Evolutionary conservation across 1,140 invertebrate species (phyloP).

Genomic region (Drosophila albomicans): DNA sequence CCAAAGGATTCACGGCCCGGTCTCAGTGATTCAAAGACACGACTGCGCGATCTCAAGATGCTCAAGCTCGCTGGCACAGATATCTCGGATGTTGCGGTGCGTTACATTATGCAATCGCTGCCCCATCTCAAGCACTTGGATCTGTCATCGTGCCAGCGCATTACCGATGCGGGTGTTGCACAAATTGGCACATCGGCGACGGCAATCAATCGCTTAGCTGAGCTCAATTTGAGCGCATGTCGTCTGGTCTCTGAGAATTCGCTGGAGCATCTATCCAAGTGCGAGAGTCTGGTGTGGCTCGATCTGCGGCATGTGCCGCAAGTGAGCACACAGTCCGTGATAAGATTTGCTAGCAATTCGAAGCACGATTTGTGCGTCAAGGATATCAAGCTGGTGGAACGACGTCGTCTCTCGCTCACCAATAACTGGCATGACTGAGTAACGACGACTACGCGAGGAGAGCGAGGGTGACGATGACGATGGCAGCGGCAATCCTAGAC

Average conservation of each 20-base stretch:
- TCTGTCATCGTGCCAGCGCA: slow-evolving; percentile 93
- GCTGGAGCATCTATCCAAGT: slow-evolving; percentile 90
- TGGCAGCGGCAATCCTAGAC: slow-evolving; percentile 5
- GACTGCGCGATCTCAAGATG: slow-evolving; percentile 91
- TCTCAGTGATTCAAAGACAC: slow-evolving; percentile 91
- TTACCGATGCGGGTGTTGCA: slow-evolving; percentile 95
- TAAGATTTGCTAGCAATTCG: slow-evolving; percentile 92
- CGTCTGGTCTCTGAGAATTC: slow-evolving; percentile 92
- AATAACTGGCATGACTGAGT: slow-evolving; percentile 49
- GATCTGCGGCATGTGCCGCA: slow-evolving; percentile 92
- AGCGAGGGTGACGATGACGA: not conserved
- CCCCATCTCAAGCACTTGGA: slow-evolving; percentile 90
- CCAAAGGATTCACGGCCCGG: slow-evolving; percentile 94
- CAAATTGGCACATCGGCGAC: slow-evolving; percentile 88
- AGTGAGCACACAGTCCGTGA: slow-evolving; percentile 91
- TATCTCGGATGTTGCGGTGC: slow-evolving; percentile 94
- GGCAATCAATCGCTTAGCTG: slow-evolving; percentile 85
- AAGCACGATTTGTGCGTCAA: slow-evolving; percentile 90
- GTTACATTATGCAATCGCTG: slow-evolving; percentile 92
- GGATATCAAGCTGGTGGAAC: slow-evolving; percentile 90
- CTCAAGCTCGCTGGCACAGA: slow-evolving; percentile 94
- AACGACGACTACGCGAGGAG: not conserved
- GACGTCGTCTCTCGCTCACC: slow-evolving; percentile 48
- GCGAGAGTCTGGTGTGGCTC: slow-evolving; percentile 87
- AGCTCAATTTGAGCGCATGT: slow-evolving; percentile 92